Evolutionary conservation across 2,888 invertebrate genomes (phyloP).

Genomic region (Drosophila demipolita): DNA sequence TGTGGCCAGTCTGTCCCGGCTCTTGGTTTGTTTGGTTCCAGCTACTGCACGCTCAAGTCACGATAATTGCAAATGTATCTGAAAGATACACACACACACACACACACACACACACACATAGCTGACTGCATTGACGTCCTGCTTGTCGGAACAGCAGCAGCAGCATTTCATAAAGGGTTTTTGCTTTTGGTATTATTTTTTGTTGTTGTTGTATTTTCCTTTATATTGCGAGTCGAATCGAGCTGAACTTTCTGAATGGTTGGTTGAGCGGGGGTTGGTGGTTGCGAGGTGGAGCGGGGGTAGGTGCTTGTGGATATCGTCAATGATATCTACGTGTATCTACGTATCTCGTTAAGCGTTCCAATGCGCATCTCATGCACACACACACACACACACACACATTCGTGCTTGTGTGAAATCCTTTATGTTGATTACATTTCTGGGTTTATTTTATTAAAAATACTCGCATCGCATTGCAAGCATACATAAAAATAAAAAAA

Average conservation of each 20-base stretch:
- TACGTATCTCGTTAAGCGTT: slow-evolving; percentile 80
- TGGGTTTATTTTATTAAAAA: slow-evolving; percentile 84
- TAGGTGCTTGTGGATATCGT: slow-evolving; percentile 42
- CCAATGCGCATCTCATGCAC: slow-evolving; percentile 58
- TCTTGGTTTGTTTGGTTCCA: background rate
- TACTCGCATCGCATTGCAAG: slow-evolving; percentile 76
- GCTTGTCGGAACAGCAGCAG: slow-evolving; percentile 33
- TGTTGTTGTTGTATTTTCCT: slow-evolving; percentile 2
- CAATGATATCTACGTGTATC: slow-evolving; percentile 78
- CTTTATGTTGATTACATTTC: slow-evolving; percentile 84
- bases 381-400: background rate
- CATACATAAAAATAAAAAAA: slow-evolving; percentile 52
- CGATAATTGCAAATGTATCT: slow-evolving; percentile 84
- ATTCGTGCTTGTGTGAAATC: slow-evolving; percentile 72
- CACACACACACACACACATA: slow-evolving; percentile 30
- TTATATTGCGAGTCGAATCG: slow-evolving; percentile 3
- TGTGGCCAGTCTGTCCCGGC: slow-evolving; percentile 59
- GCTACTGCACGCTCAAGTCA: slow-evolving; percentile 81
- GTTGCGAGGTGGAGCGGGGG: slow-evolving; percentile 25
- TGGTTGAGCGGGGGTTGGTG: slow-evolving; percentile 14
- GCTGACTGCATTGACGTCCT: slow-evolving; percentile 65
- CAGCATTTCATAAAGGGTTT: slow-evolving; percentile 77
- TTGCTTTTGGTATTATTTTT: slow-evolving; percentile 29
- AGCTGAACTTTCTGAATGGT: slow-evolving; percentile 35
- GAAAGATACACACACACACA: slow-evolving; percentile 61